A percentile compares a stretch with the other conserved stretches of the same genome.
Evolutionary conservation across 2,888 invertebrate genomes (phyloP).

Genomic region (Chaetogeoica ovagalla): DNA sequence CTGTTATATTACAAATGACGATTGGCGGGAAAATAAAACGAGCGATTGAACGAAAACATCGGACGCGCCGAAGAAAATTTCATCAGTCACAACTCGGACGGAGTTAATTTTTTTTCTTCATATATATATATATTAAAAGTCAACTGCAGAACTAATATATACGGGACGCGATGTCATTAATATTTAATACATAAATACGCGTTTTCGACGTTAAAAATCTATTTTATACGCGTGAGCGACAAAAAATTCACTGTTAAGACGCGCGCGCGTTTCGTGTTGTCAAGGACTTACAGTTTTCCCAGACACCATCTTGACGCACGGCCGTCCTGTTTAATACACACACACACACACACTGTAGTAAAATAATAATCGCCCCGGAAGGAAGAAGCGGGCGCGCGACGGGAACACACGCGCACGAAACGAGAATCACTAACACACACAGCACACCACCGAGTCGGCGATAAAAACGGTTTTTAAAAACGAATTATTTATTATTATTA

Average conservation of each 20-base stretch:
- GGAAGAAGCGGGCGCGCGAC: no score
- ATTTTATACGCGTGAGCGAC: neutral
- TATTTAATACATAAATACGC: no score
- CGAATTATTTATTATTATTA: neutral
- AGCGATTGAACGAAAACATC: neutral
- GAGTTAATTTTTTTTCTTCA: neutral
- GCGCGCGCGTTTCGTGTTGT: neutral
- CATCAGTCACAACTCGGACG: neutral
- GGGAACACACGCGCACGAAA: neutral
- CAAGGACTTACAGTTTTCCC: conserved; percentile 52
- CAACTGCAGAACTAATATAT: no score
- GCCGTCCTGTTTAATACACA: neutral
- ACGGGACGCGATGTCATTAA: no score
- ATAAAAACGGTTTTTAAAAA: conserved; percentile 12
- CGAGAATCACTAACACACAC: neutral
- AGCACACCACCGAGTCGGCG: neutral
- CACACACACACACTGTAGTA: neutral
- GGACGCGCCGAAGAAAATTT: neutral
- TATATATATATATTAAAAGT: no score
- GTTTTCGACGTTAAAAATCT: no score
- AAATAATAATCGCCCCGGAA: neutral
- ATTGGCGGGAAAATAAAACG: conserved; percentile 36
- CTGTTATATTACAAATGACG: no score
- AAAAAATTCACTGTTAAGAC: no score
- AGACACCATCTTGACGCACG: conserved; percentile 40